These are phyloP conservation scores for Antechinus stuartii DNA, from an alignment of 2,113 vertebrate genomes.

Conservation along the genomic window DNA sequence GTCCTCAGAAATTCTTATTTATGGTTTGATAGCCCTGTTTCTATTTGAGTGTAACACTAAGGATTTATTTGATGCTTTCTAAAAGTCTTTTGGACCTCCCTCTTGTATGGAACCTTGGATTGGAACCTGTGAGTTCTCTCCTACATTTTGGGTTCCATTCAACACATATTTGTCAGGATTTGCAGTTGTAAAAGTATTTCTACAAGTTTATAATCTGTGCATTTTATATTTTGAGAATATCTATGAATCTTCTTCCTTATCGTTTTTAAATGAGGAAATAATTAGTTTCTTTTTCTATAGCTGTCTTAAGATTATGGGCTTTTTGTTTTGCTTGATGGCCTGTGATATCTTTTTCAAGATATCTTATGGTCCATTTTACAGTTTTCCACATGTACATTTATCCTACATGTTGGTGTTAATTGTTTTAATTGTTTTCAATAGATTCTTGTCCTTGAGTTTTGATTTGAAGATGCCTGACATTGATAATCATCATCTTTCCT, in stretches of 20 bases:
- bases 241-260: not conserved
- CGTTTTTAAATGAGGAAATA: not conserved
- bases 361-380: not conserved
- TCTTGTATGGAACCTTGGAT: not conserved
- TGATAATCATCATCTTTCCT: not conserved
- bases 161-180: not conserved
- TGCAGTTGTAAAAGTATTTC: not conserved
- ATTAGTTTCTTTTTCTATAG: not conserved
- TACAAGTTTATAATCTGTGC: not conserved
- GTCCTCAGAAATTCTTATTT: not conserved
- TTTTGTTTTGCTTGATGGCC: not conserved
- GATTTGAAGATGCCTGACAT: not conserved
- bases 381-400: not conserved
- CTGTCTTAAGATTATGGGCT: not conserved
- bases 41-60: not conserved
- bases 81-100: not conserved
- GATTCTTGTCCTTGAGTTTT: not conserved
- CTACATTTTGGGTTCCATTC: not conserved
- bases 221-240: not conserved
- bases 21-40: not conserved
- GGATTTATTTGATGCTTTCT: not conserved
- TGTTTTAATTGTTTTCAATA: not conserved
- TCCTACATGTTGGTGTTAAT: not conserved
- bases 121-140: not conserved
- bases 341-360: not conserved